Percentiles rank a stretch among this genome's conserved stretches.
Evolutionary conservation across 2,888 invertebrate species (phyloP).

Genomic region (Blastobasis adustella): DNA sequence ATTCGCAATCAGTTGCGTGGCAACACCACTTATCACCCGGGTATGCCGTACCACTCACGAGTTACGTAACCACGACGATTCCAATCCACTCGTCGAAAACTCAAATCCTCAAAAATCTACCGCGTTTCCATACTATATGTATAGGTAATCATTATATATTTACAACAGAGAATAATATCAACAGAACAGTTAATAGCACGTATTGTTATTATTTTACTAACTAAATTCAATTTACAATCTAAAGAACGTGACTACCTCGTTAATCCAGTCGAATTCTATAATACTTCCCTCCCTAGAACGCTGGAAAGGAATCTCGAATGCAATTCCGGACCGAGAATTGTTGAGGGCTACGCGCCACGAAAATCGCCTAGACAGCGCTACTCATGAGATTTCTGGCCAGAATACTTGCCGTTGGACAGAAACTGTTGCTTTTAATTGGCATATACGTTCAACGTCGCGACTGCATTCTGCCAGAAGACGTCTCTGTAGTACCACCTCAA

Average conservation of each 20-base stretch:
- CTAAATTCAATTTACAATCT: constrained; percentile 38
- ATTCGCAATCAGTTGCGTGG: constrained; percentile 32
- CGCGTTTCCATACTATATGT: neutral
- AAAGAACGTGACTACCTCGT: constrained; percentile 63
- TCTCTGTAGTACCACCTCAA: too few species aligned
- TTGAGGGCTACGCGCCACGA: too few species aligned
- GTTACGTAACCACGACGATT: too few species aligned
- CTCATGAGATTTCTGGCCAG: too few species aligned
- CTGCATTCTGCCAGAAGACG: too few species aligned
- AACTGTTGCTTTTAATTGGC: too few species aligned
- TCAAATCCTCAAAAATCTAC: constrained; percentile 39
- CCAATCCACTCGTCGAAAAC: constrained; percentile 6
- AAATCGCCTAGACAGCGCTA: too few species aligned
- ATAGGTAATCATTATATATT: constrained; percentile 32
- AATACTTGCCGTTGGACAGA: too few species aligned
- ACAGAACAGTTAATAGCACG: constrained; percentile 53
- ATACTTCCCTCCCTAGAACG: too few species aligned
- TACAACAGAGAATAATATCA: constrained; percentile 40
- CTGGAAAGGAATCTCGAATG: too few species aligned
- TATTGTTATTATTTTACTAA: constrained; percentile 46
- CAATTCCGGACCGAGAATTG: too few species aligned
- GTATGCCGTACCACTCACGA: neutral
- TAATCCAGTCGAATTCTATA: constrained; percentile 32
- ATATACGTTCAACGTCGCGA: too few species aligned
- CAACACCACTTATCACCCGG: constrained; percentile 20